Conservation (phyloP, 2,797 vertebrate genomes). For the Euthynnus affinis region DNA sequence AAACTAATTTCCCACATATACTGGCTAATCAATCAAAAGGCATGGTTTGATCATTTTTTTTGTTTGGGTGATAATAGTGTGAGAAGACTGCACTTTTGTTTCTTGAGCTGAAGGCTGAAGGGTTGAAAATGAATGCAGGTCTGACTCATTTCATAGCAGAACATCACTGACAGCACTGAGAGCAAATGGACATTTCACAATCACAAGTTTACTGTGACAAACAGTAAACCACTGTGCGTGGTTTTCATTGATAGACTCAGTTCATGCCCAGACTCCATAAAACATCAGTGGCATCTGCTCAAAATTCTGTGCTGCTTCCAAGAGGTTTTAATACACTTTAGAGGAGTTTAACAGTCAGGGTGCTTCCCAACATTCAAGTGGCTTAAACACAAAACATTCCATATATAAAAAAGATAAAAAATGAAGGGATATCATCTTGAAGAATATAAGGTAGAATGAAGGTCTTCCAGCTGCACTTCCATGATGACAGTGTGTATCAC, state of each 20-base stretch:
- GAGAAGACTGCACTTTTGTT: slow-evolving; percentile 3
- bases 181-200: slow-evolving; percentile 37
- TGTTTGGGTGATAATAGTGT: background rate
- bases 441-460: background rate
- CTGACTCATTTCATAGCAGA: slow-evolving; percentile 41
- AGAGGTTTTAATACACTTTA: slow-evolving; percentile 52
- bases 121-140: slow-evolving; percentile 18
- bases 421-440: slow-evolving; percentile 11
- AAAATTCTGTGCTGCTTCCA: slow-evolving; percentile 52
- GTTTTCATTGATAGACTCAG: slow-evolving; percentile 33
- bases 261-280: slow-evolving; percentile 62
- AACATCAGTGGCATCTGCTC: slow-evolving; percentile 51
- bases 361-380: slow-evolving; percentile 27
- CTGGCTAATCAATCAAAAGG: slow-evolving; percentile 37
- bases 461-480: slow-evolving; percentile 10
- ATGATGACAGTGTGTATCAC: slow-evolving; percentile 37
- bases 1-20: slow-evolving; percentile 43
- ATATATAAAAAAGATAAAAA: slow-evolving; percentile 28
- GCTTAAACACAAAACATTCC: slow-evolving; percentile 36
- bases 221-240: slow-evolving; percentile 37
- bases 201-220: slow-evolving; percentile 39
- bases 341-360: slow-evolving; percentile 44
- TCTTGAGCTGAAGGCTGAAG: slow-evolving; percentile 12
- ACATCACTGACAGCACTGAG: slow-evolving; percentile 4
- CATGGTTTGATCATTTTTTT: slow-evolving; percentile 20